Evolutionary conservation across 2,797 vertebrate genomes (phyloP), one percentile per base, ranked within the genome.

Genomic region (Squalus acanthias): DNA sequence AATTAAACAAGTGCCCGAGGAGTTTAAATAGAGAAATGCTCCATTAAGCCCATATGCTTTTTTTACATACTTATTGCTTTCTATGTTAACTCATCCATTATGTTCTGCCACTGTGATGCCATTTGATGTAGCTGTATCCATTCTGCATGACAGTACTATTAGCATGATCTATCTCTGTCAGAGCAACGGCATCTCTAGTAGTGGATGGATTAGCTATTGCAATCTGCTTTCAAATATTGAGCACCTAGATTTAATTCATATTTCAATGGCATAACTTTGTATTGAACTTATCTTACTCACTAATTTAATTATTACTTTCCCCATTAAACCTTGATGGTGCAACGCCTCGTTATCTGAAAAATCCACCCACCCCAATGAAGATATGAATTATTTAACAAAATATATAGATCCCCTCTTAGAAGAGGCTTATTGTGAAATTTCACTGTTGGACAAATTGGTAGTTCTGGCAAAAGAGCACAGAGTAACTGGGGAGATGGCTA

Each of bases 31-130:
- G 60, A 67, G 29, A 46, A n/a, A 65, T 92, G 89, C 89, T 70
- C 39, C 92, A 94, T 46, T 94, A 94, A 94, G 39, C 57, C 92
- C 65, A 70, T 69, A 94, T 70, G 92, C n/a, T 46, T 69, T 76
- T 60, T 89, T 53, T 26, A 60, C 50, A 60, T 33, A 3, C 63
- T 67, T 39, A 69, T 69, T 69, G 63, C 91, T 67, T 93, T 89
- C 33, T 39, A 26, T 53, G 93, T 53, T 95, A 95, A 72, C 26
- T 26, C 69, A 95, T 17, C 39, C 20, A 0, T 95, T 74, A 70
- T 33, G 6, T n/a, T 95, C 26, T 74, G 67, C 69, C 24, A 74
- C 12, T 33, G 22, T 9, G 17, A 65, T 92, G 17, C 89, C 60
- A 92, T 17, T 17, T 92, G 69, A 95, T 74, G 46, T 57, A 53